Conservation (phyloP, 2,797 vertebrate species). For the Botia almorhae region DNA sequence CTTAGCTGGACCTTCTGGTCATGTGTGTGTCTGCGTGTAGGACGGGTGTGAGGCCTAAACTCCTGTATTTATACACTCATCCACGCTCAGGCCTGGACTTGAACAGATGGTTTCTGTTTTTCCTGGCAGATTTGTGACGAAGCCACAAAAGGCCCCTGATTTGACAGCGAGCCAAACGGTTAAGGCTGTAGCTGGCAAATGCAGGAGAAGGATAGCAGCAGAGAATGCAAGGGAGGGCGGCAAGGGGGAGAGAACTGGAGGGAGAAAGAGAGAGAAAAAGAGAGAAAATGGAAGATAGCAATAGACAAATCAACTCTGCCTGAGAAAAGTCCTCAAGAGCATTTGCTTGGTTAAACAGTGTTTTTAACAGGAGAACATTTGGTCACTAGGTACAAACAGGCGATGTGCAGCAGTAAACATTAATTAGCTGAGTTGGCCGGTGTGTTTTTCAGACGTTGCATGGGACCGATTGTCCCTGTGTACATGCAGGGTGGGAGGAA, state of each 20-base stretch:
- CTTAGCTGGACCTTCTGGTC: constrained; percentile 66
- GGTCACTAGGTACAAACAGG: constrained; percentile 68
- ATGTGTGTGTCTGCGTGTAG: constrained; percentile 55
- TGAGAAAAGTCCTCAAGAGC: constrained; percentile 54
- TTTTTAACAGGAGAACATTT: constrained; percentile 59
- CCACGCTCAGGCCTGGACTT: constrained; percentile 69
- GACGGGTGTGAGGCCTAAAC: constrained; percentile 76
- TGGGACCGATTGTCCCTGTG: constrained; percentile 45
- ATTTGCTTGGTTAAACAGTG: constrained; percentile 46
- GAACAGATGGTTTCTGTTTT: constrained; percentile 87
- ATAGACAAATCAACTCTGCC: constrained; percentile 71
- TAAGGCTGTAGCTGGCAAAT: constrained; percentile 79
- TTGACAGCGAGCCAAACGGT: constrained; percentile 80
- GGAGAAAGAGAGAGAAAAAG: constrained; percentile 38
- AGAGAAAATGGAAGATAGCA: constrained; percentile 72
- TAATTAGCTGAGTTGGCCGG: constrained; percentile 74
- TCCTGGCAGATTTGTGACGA: constrained; percentile 84
- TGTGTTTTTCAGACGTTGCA: constrained; percentile 66
- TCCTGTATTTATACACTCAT: constrained; percentile 74
- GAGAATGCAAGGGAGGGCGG: constrained; percentile 66
- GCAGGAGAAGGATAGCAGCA: constrained; percentile 68
- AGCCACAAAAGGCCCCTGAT: constrained; percentile 83
- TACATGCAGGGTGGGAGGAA: constrained; percentile 51
- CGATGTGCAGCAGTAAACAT: constrained; percentile 77
- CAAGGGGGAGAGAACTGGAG: constrained; percentile 47